Evolutionary conservation across 2,113 vertebrate species (phyloP).

Genomic region (Podocnemis expansa): DNA sequence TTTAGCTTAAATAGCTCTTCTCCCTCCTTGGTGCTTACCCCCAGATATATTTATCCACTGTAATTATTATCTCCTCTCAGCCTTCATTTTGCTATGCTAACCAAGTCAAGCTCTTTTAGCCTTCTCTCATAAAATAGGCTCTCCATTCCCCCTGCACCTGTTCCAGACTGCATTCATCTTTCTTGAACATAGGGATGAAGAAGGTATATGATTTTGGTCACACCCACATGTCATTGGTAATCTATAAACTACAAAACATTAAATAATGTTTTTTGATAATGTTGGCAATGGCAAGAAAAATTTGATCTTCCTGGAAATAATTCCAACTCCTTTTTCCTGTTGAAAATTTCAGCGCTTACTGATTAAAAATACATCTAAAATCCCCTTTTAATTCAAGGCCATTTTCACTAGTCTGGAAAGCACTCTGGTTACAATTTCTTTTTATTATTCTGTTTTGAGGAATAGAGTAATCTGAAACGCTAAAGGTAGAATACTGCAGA

Average conservation of each 20-base stretch:
- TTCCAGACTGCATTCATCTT: background rate
- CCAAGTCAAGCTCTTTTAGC: background rate
- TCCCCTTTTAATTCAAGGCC: constrained; percentile 30
- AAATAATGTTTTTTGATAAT: constrained; percentile 3
- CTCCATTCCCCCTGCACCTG: background rate
- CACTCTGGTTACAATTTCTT: constrained; percentile 43
- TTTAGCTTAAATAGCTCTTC: background rate
- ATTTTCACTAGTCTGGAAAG: constrained; percentile 2
- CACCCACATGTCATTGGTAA: background rate
- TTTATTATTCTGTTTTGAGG: constrained; percentile 61
- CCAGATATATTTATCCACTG: background rate
- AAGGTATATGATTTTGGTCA: background rate
- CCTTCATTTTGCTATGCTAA: background rate
- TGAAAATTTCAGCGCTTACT: constrained; percentile 14
- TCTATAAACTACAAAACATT: constrained; percentile 34
- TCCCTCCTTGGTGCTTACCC: background rate
- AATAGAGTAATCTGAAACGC: constrained; percentile 53
- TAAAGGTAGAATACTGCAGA: background rate
- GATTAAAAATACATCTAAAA: background rate
- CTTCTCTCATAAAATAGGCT: background rate
- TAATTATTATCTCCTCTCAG: background rate
- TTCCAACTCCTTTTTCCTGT: background rate
- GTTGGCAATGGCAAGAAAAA: constrained; percentile 15
- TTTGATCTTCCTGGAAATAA: background rate
- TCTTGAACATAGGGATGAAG: background rate